Percentiles rank a stretch among this genome's conserved stretches.
These are phyloP conservation scores for Cydia splendana DNA, from an alignment of 1,140 invertebrate species.

Conservation along the genomic window DNA sequence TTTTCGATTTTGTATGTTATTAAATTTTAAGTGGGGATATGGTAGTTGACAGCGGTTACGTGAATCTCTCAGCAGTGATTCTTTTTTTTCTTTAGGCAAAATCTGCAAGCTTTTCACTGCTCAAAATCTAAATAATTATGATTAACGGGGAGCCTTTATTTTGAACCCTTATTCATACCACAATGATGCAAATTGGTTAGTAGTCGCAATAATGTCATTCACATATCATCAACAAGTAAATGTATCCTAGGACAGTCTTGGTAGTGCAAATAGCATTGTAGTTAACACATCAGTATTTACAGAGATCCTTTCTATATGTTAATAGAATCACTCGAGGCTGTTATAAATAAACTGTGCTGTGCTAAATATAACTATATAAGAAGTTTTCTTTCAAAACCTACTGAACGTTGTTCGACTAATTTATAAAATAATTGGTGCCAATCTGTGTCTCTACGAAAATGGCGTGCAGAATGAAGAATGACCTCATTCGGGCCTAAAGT, in stretches of 20 bases:
- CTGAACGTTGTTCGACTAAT: background rate
- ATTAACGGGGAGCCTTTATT: background rate
- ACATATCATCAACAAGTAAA: background rate
- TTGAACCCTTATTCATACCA: background rate
- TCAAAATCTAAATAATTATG: too few relatives aligned
- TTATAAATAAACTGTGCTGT: slow-evolving; percentile 31
- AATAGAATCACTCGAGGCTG: slow-evolving; percentile 26
- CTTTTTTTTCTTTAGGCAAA: background rate
- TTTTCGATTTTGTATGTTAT: slow-evolving; percentile 9
- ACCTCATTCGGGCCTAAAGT: too few relatives aligned
- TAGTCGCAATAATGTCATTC: background rate
- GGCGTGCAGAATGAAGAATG: too few relatives aligned
- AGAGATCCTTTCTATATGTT: slow-evolving; percentile 12
- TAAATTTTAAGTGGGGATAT: background rate
- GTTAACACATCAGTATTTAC: slow-evolving; percentile 32
- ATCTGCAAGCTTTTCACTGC: background rate
- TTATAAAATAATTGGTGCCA: background rate
- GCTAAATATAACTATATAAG: slow-evolving; percentile 1
- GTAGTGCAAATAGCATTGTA: slow-evolving; percentile 1
- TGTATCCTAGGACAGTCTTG: slow-evolving; percentile 13
- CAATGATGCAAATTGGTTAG: background rate
- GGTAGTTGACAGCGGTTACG: slow-evolving; percentile 5
- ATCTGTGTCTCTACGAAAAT: too few relatives aligned
- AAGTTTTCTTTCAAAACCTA: background rate
- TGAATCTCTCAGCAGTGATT: slow-evolving; percentile 28